Evolutionary conservation across 92 coral and sea anemone species (phyloP).

Genomic region (Parazoanthus swiftii): DNA sequence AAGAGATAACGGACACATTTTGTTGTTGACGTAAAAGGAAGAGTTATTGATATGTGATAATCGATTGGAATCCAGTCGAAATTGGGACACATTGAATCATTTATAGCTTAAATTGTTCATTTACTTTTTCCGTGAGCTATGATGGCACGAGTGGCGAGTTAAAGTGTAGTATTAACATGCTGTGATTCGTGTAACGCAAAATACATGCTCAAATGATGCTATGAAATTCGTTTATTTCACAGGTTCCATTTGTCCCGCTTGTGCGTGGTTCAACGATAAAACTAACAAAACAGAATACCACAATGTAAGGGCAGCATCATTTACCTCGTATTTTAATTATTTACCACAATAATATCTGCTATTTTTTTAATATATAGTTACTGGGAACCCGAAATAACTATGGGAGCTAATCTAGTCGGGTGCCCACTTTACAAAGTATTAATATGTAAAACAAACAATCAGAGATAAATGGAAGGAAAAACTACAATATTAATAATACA

Average conservation of each 20-base stretch:
- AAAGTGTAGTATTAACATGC: background rate
- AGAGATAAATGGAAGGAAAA: too few relatives aligned
- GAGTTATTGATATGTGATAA: too few relatives aligned
- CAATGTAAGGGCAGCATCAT: slow-evolving; percentile 52
- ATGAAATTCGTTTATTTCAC: background rate
- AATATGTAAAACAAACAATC: too few relatives aligned
- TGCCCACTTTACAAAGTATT: too few relatives aligned
- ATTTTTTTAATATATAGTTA: too few relatives aligned
- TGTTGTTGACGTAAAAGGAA: too few relatives aligned
- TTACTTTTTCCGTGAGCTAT: background rate
- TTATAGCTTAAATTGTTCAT: background rate
- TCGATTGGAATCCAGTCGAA: too few relatives aligned
- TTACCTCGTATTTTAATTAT: background rate
- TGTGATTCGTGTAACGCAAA: too few relatives aligned
- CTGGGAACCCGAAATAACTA: too few relatives aligned
- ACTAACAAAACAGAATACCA: slow-evolving; percentile 68
- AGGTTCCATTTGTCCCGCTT: slow-evolving; percentile 87
- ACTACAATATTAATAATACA: too few relatives aligned
- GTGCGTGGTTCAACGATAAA: slow-evolving; percentile 76
- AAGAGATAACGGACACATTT: background rate
- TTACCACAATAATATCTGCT: too few relatives aligned
- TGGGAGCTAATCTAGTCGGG: too few relatives aligned
- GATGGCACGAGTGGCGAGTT: background rate
- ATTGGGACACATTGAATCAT: background rate
- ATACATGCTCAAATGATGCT: background rate